Evolutionary conservation across 2,797 vertebrate genomes (phyloP).

Genomic region (Rhynchotus rufescens): DNA sequence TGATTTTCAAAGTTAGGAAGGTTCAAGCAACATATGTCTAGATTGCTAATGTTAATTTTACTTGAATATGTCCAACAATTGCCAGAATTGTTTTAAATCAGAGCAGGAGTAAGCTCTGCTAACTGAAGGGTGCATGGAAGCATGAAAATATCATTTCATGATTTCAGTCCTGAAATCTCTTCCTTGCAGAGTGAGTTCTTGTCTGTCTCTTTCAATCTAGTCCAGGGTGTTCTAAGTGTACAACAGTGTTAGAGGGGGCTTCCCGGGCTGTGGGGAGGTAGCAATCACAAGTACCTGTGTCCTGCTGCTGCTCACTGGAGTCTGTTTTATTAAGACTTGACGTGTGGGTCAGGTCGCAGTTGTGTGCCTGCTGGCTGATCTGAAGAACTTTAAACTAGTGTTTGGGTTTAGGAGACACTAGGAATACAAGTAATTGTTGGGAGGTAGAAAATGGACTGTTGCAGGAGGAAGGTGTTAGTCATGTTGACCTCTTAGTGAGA

Average conservation of each 20-base stretch:
- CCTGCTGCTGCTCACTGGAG: background rate
- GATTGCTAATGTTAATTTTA: background rate
- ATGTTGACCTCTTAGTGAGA: background rate
- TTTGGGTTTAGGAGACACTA: background rate
- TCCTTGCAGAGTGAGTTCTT: background rate
- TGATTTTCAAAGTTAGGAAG: background rate
- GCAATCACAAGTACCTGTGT: fast-evolving
- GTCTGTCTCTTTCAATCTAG: background rate
- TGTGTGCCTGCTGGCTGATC: background rate
- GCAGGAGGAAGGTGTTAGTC: background rate
- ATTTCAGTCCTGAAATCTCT: background rate
- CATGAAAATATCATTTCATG: background rate
- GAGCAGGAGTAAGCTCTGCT: background rate
- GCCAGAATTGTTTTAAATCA: background rate
- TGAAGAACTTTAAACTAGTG: background rate
- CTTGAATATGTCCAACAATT: background rate
- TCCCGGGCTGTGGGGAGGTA: fast-evolving
- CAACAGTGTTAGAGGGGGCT: background rate
- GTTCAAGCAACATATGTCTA: background rate
- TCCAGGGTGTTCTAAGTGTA: background rate
- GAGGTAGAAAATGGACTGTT: background rate
- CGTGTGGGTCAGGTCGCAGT: background rate
- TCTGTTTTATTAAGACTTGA: too few species aligned
- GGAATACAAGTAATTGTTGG: background rate
- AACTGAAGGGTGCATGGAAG: background rate